A percentile compares a stretch with the other conserved stretches of the same genome.
These are phyloP conservation scores for Bombyx mori DNA, from an alignment of 1,140 invertebrate genomes.

Conservation along the genomic window ASM3026992v2 NC_085112.1:12126001-12126500, in stretches of 20 bases:
- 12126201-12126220: constrained; percentile 4
- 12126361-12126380: neutral
- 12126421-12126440: constrained; percentile 1
- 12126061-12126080: too few relatives aligned
- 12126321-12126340: constrained; percentile 1
- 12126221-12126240: neutral
- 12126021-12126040: neutral
- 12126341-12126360: neutral
- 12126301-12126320: neutral
- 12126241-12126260: neutral
- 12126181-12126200: constrained; percentile 3
- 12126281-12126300: constrained; percentile 2
- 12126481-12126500: constrained; percentile 11
- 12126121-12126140: neutral
- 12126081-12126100: too few relatives aligned
- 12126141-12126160: neutral
- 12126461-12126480: constrained; percentile 11
- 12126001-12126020: neutral
- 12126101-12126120: neutral
- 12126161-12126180: constrained; percentile 1
- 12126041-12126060: neutral
- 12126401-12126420: constrained; percentile 11
- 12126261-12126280: constrained; percentile 3
- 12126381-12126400: constrained; percentile 1
- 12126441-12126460: constrained; percentile 21